These are phyloP conservation scores for Thysanoteuthis rhombus DNA, from an alignment of 2,888 invertebrate species.

Conservation along the genomic window DNA sequence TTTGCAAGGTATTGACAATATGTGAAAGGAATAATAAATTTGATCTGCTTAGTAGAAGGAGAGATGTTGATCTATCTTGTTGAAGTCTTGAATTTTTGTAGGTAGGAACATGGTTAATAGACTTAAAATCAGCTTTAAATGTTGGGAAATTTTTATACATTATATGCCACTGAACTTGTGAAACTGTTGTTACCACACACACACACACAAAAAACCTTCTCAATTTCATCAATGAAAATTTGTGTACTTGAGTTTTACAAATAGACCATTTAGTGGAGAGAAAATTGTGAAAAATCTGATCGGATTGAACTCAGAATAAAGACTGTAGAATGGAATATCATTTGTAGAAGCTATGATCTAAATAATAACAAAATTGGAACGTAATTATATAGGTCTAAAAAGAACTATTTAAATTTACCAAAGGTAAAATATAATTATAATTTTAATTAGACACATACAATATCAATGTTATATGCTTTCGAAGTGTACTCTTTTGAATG, in stretches of 20 bases:
- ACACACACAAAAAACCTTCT: too few species aligned
- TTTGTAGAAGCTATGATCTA: neutral
- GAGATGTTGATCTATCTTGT: neutral
- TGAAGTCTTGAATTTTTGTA: neutral
- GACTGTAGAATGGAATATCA: neutral
- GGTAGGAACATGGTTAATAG: neutral
- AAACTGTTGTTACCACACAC: too few species aligned
- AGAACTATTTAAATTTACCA: too few species aligned
- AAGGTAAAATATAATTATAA: too few species aligned
- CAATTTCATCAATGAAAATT: too few species aligned
- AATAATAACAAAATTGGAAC: too few species aligned
- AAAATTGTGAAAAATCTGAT: neutral
- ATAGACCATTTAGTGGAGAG: too few species aligned
- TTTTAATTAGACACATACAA: neutral
- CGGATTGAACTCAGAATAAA: neutral
- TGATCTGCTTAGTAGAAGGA: neutral
- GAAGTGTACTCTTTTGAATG: neutral
- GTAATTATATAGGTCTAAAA: too few species aligned
- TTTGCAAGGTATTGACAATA: neutral
- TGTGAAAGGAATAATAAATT: neutral
- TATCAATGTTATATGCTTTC: neutral
- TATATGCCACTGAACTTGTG: too few species aligned
- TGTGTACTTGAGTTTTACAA: too few species aligned
- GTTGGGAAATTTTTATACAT: too few species aligned
- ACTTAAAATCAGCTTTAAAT: too few species aligned